Conservation (phyloP, 2,888 invertebrate genomes). For the Synergus itoensis region DNA sequence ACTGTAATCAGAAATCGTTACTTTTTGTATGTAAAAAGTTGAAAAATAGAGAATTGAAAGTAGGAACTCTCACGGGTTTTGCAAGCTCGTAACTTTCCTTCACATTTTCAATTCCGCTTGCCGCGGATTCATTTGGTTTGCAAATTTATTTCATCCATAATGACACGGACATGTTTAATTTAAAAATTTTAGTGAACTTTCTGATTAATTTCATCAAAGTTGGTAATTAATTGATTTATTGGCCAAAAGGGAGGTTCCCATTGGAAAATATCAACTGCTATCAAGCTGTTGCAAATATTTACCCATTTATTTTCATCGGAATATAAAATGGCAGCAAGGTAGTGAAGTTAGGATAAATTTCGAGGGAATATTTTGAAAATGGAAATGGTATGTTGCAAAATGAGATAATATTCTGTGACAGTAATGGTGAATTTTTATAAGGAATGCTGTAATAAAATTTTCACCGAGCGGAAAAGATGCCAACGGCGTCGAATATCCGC, state of each 20-base stretch:
- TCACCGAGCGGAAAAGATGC: conserved; percentile 30
- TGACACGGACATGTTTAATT: conserved; percentile 18
- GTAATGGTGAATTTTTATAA: conserved; percentile 13
- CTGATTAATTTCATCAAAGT: conserved; percentile 17
- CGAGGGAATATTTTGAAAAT: neutral
- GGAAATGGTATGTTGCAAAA: neutral
- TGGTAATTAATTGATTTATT: neutral
- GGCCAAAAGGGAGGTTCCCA: neutral
- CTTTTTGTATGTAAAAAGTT: neutral
- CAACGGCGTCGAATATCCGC: conserved; percentile 32
- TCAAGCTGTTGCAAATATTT: neutral
- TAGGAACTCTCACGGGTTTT: conserved; percentile 13
- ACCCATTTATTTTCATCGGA: neutral
- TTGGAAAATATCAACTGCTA: neutral
- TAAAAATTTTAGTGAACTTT: conserved; percentile 15
- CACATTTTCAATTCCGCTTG: conserved; percentile 23
- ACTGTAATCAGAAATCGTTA: neutral
- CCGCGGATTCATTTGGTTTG: conserved; percentile 34
- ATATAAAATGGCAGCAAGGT: neutral
- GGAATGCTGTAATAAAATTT: conserved; percentile 35
- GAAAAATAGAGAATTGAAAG: conserved; percentile 11
- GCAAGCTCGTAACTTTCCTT: conserved; percentile 32
- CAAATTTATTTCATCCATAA: conserved; percentile 32
- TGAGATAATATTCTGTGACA: neutral
- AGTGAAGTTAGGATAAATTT: neutral